phyloP scores from a whole-genome alignment of 1,140 invertebrate genomes.

The Whitmania pigra region DNA sequence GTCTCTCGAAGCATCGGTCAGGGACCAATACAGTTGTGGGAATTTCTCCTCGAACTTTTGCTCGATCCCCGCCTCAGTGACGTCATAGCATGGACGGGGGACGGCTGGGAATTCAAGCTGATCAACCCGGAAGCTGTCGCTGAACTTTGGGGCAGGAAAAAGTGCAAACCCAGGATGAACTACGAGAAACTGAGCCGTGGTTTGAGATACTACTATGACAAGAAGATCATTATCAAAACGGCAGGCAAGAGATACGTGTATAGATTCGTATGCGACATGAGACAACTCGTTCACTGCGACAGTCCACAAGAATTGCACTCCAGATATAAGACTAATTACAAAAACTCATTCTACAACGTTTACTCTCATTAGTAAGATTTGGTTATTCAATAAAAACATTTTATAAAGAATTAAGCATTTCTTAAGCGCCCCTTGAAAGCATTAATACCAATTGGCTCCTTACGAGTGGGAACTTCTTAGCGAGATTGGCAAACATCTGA shows the following conservation, averaged over 20 bases:
- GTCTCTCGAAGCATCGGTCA: conserved; percentile 2
- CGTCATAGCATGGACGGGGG: conserved; percentile 94
- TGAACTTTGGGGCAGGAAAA: conserved; percentile 84
- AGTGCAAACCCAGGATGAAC: conserved; percentile 98
- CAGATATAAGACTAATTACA: neutral
- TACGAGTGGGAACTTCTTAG: too few relatives aligned
- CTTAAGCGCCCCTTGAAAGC: too few relatives aligned
- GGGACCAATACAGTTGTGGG: conserved; percentile 60
- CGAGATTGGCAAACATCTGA: too few relatives aligned
- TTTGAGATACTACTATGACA: conserved; percentile 93
- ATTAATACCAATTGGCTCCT: too few relatives aligned
- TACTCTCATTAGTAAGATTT: too few relatives aligned
- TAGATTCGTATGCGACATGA: conserved; percentile 90
- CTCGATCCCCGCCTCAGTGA: conserved; percentile 89
- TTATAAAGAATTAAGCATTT: too few relatives aligned
- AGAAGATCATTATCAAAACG: conserved; percentile 91
- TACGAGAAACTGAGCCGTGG: conserved; percentile 92
- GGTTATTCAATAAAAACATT: too few relatives aligned
- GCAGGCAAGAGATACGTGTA: conserved; percentile 90
- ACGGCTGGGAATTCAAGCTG: conserved; percentile 95
- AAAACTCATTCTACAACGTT: too few relatives aligned
- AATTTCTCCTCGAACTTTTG: conserved; percentile 85
- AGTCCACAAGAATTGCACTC: conserved; percentile 35
- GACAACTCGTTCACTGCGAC: conserved; percentile 44
- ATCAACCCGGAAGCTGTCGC: conserved; percentile 95